Evolutionary conservation across 2,113 vertebrate species (phyloP).

Genomic region (Festucalex cinctus): DNA sequence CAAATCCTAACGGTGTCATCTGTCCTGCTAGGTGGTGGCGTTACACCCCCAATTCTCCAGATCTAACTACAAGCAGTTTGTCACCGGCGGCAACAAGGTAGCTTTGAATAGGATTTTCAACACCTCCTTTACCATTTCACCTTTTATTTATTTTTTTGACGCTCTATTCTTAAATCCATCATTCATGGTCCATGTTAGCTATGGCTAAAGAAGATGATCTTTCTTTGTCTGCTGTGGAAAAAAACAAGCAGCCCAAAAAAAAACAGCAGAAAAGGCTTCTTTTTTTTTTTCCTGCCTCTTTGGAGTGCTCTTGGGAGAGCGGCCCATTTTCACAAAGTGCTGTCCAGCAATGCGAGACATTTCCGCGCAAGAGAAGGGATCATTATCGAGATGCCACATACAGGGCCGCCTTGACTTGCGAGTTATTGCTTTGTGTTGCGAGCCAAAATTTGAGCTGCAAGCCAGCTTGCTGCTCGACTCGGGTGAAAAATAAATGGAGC

Average conservation of each 20-base stretch:
- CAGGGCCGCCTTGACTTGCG: conserved; percentile 30
- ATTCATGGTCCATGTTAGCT: not conserved
- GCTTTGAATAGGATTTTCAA: conserved; percentile 21
- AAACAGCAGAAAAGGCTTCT: conserved; percentile 7
- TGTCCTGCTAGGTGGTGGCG: conserved; percentile 74
- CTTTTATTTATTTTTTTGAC: conserved; percentile 16
- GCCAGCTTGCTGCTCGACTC: too few species aligned
- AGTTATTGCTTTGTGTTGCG: not conserved
- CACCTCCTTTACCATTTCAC: conserved; percentile 23
- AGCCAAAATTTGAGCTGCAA: not conserved
- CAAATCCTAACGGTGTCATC: not conserved
- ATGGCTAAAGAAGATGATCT: not conserved
- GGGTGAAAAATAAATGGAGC: too few species aligned
- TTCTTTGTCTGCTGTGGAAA: not conserved
- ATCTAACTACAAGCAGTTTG: conserved; percentile 95
- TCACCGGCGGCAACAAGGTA: conserved; percentile 97
- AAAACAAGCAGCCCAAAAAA: not conserved
- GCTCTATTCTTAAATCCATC: conserved; percentile 7
- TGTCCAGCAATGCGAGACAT: conserved; percentile 65
- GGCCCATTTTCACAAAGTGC: conserved; percentile 77
- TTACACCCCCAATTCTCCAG: conserved; percentile 90
- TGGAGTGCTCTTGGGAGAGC: conserved; percentile 67
- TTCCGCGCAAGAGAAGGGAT: conserved; percentile 69
- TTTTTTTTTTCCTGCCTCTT: conserved; percentile 60
- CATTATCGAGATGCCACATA: conserved; percentile 64